These are phyloP conservation scores for Eidolon dupreanum DNA, from an alignment of 2,797 vertebrate species.

Conservation along the genomic window DNA sequence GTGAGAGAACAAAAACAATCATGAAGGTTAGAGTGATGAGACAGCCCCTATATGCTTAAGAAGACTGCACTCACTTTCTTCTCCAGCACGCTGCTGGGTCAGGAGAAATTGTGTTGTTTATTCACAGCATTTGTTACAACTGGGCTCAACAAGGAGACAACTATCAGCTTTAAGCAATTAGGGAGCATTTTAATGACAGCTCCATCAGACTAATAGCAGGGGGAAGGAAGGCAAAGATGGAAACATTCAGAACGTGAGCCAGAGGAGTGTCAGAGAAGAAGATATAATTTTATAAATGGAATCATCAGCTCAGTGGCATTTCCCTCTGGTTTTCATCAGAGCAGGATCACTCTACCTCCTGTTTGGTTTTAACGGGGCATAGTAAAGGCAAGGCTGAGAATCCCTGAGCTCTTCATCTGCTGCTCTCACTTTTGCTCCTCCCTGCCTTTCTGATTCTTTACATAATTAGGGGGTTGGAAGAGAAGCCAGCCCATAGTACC, in stretches of 20 bases:
- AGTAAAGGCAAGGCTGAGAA: too few species aligned
- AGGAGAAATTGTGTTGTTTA: constrained; percentile 33
- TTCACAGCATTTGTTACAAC: constrained; percentile 28
- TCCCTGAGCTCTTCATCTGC: not conserved
- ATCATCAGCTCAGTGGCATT: accelerated
- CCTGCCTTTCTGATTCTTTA: not conserved
- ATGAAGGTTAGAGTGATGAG: constrained; percentile 48
- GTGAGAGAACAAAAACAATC: constrained; percentile 64
- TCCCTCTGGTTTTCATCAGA: not conserved
- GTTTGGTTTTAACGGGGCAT: not conserved
- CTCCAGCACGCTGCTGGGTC: not conserved
- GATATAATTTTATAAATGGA: not conserved
- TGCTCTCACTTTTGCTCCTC: not conserved
- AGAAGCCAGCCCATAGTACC: not conserved
- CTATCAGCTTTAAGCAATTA: constrained; percentile 52
- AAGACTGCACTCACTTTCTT: not conserved
- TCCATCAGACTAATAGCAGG: constrained; percentile 10
- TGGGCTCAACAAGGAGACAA: not conserved
- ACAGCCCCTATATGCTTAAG: constrained; percentile 31
- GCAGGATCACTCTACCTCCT: accelerated
- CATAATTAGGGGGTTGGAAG: not conserved
- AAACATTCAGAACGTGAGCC: not conserved
- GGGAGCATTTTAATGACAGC: constrained; percentile 45
- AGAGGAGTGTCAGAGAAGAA: not conserved
- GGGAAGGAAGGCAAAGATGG: constrained; percentile 5